phyloP scores from a whole-genome alignment of 1,140 invertebrate species.

The Bathynomus jamesi region DNA sequence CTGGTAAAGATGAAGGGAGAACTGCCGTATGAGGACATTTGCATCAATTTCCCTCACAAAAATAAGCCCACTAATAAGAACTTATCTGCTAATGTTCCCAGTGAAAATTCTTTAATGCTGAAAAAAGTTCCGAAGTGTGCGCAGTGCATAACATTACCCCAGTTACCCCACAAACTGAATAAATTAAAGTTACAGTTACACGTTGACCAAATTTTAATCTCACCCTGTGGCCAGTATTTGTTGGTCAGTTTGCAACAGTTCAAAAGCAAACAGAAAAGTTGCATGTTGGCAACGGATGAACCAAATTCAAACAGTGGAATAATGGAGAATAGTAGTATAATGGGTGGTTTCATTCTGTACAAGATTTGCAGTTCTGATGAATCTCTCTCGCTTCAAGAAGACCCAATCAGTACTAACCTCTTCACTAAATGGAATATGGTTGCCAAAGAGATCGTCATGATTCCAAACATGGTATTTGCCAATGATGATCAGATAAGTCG shows the following conservation, averaged over 20 bases:
- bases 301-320: too few species aligned
- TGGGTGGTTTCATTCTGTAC: slow-evolving; percentile 43
- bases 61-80: slow-evolving; percentile 16
- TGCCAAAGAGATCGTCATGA: slow-evolving; percentile 24
- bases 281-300: too few species aligned
- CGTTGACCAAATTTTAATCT: slow-evolving; percentile 20
- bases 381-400: slow-evolving; percentile 40
- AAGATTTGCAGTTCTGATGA: slow-evolving; percentile 31
- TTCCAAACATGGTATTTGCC: slow-evolving; percentile 24
- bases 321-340: too few species aligned
- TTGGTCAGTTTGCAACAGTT: slow-evolving; percentile 12
- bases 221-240: slow-evolving; percentile 23
- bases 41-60: slow-evolving; percentile 12
- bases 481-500: too few species aligned
- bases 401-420: slow-evolving; percentile 36
- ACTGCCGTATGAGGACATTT: neutral
- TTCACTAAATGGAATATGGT: slow-evolving; percentile 23
- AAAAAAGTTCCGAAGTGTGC: slow-evolving; percentile 30
- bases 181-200: slow-evolving; percentile 16
- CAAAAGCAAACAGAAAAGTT: too few species aligned
- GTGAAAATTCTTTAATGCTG: slow-evolving; percentile 1
- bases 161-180: slow-evolving; percentile 23
- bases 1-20: slow-evolving; percentile 5
- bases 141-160: slow-evolving; percentile 28
- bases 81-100: slow-evolving; percentile 1